Evolutionary conservation across 2,797 vertebrate species (phyloP), one percentile per base, ranked within the genome.

Genomic region (Sebastes elongatus): DNA sequence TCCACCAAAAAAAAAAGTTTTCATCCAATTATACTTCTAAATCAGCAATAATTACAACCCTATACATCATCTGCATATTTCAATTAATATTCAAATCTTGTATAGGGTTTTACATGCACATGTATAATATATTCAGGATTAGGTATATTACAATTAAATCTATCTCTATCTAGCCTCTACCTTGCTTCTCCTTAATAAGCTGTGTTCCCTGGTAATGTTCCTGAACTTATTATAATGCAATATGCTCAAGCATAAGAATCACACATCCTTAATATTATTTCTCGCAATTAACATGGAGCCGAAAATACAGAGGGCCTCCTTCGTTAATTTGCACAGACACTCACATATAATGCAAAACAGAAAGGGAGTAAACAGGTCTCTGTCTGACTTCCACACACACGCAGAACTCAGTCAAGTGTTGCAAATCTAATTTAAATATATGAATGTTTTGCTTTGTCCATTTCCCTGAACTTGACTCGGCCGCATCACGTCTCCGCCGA

Each of bases 391-490:
- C 62, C 84, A 59, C 79, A 46, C 84, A 81, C 77, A 20, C 52
- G 71, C 85, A 10, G 62, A 83, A 95, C 76, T 91, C 95, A 96
- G 89, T 96, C 92, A 93, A 96, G 95, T 96, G 96, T 96, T 95
- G 92, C 95, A 95, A 94, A 96, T 94, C 95, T 94, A 94, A 96
- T 96, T 96, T 96, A 95, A 96, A 96, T 96, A 96, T 94, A 96
- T 95, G 94, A 96, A 95, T 96, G 93, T 95, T 95, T 94, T 86
- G 89, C 93, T 94, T 94, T 94, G 94, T 94, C 93, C 93, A 66
- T 95, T 95, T 92, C 87, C 86, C 70, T 74, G 78, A 90, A 92
- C 89, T 80, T 80, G 86, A 80, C 89, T 88, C 22, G 76, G 81
- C 85, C 65, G 30, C 79, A 14, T 46, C 25, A 9, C 83, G 5